Evolutionary conservation across 2,888 invertebrate genomes (phyloP), one percentile per base, ranked within the genome.

Genomic region (Melipona bicolor): DNA sequence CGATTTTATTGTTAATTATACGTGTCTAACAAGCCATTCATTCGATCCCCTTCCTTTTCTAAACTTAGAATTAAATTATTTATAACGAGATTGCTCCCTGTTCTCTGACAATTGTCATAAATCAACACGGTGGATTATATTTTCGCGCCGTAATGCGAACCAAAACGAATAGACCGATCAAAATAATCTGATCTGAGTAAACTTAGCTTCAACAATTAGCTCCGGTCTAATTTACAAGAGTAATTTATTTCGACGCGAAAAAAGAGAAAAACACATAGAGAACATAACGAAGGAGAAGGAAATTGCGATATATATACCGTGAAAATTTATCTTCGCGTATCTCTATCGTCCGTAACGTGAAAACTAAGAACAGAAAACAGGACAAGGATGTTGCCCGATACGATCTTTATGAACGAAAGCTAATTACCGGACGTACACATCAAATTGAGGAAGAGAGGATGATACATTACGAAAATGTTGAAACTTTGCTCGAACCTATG

Each of bases 351-450:
- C 64, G 17, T 73, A 49, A 64, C 56, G 50, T 56, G 27, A 65
- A 73, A 73, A 52, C 49, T 49, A 49, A 54, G 73, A 72, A 11
- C 54, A 77, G 72, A 52, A 61, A 65, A 78, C 73, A 54, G 64
- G 73, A 73, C 74, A 65, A 65, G 77, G 74, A 78, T 73, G 73
- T 73, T 56, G 73, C n/a, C 56, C 21, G 77, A 78, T 78, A 65
- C 49, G 73, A 78, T 78, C 77, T 73, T 73, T 71, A 78, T 56
- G 64, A 73, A 78, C 62, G 73, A 65, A 73, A 56, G 65, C 24
- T 78, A 78, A 78, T 78, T 78, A 59, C 77, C 74, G 64, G 64
- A 73, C 56, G 62, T 73, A 19, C 65, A 36, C 73, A 19, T 78
- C 65, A 78, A 73, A 73, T 78, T 56, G 65, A 21, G 65, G 56